Evolutionary conservation across 2,113 vertebrate genomes (phyloP), one percentile per base, ranked within the genome.

Genomic region (Henicopernis longicauda): DNA sequence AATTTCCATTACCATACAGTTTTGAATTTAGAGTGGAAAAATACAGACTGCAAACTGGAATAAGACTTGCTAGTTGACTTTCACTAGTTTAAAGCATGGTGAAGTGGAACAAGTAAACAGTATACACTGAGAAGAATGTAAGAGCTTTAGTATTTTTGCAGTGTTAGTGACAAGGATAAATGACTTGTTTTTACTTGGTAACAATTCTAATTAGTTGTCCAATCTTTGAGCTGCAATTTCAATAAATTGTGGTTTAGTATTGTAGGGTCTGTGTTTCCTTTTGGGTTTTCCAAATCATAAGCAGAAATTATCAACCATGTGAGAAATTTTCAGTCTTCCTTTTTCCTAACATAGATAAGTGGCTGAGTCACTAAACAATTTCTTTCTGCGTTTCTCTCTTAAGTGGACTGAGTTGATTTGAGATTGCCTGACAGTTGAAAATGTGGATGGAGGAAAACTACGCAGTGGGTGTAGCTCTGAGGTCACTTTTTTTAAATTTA

Each of bases 11-110:
- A 21, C 74, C 27, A 2, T 88, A 57, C 58, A 36, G 34, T 44
- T 89, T 86, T 79, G 69, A 57, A 82, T 92, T 82, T 31, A 34
- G 61, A 69, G 58, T 90, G 92, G 95, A 93, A 96, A 95, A 95
- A 88, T 82, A 49, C 62, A 59, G 89, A 27, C 89, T 87, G 47
- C 25, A 65, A 54, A 62, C 57, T 42, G 58, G 34, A 84, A 5
- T 76, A 9, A 31, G 80, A 69, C 72, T 84, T 78, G 42, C 61
- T 76, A 16, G 76, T 27, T 93, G 61, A 61, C 57, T 96, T 82
- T 42, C 14, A 12, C 23, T 71, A 6, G 54, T 86, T 76, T 21
- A 90, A 77, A 94, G 27, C n/a, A 17, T 47, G 8, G 7, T 44
- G 6, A 82, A 84, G 52, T 49, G 11, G n/a, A 82, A 42, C 25